A percentile compares a stretch with the other conserved stretches of the same genome.
Conservation (phyloP, 2,797 vertebrate genomes). For the Discoglossus pictus region DNA sequence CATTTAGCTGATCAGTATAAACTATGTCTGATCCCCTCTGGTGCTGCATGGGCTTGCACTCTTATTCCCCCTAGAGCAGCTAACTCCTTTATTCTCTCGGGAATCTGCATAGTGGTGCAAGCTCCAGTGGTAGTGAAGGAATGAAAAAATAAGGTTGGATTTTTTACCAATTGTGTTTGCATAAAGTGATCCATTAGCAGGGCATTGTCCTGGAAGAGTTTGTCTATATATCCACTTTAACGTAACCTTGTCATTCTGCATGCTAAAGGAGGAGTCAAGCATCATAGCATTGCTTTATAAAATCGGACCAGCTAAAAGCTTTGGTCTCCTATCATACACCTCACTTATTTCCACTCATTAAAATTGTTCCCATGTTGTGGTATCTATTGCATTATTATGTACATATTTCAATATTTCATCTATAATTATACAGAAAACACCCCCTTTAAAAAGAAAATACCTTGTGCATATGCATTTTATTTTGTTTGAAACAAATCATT, state of each 20-base stretch:
- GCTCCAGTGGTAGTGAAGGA: not conserved
- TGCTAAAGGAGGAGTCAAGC: conserved; percentile 10
- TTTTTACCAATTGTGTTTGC: conserved; percentile 11
- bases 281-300: conserved; percentile 32
- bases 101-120: not conserved
- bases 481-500: conserved; percentile 63
- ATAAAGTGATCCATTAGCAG: not conserved
- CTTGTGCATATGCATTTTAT: conserved; percentile 58
- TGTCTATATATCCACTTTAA: not conserved
- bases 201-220: conserved; percentile 22
- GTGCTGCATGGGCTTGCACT: not conserved
- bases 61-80: not conserved
- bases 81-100: not conserved
- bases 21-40: not conserved
- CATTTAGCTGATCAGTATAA: conserved; percentile 3
- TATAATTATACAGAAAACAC: conserved; percentile 55
- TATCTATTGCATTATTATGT: conserved; percentile 60
- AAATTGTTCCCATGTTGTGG: conserved; percentile 27
- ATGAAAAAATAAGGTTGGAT: not conserved
- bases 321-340: not conserved
- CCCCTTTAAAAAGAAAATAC: conserved; percentile 56
- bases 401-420: conserved; percentile 58
- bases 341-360: not conserved
- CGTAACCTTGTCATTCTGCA: not conserved
- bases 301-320: conserved; percentile 13